Evolutionary conservation across 2,888 invertebrate genomes (phyloP).

Genomic region (Drosophila atroscutellata): DNA sequence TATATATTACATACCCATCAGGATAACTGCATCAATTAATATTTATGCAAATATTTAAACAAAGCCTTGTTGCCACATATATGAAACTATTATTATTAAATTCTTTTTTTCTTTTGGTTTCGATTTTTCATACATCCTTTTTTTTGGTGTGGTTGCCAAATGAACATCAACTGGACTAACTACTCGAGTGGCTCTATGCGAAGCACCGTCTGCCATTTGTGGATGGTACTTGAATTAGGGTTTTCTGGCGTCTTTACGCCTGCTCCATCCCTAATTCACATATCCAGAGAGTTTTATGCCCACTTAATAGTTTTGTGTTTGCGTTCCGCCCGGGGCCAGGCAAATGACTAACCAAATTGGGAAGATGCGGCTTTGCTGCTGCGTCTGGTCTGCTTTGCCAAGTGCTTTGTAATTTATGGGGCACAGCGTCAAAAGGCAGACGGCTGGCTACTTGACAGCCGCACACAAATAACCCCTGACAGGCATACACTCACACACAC

Average conservation of each 20-base stretch:
- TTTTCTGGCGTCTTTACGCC: constrained; percentile 21
- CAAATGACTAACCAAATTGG: constrained; percentile 79
- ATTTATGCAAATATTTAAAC: constrained; percentile 9
- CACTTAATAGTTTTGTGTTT: constrained; percentile 77
- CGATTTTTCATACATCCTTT: background rate
- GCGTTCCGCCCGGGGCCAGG: constrained; percentile 54
- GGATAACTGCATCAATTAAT: background rate
- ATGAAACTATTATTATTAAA: background rate
- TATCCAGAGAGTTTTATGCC: constrained; percentile 69
- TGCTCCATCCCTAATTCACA: constrained; percentile 30
- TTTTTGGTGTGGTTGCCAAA: constrained; percentile 14
- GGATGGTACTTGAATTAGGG: constrained; percentile 50
- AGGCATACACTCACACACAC: constrained; percentile 33
- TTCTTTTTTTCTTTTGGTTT: constrained; percentile 1
- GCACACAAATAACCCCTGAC: constrained; percentile 65
- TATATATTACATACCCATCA: background rate
- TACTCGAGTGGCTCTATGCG: constrained; percentile 13
- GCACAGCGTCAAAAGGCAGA: constrained; percentile 74
- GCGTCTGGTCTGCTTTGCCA: constrained; percentile 47
- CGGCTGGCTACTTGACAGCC: constrained; percentile 73
- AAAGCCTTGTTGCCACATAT: background rate
- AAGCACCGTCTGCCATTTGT: constrained; percentile 37
- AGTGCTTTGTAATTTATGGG: constrained; percentile 75
- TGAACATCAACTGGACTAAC: constrained; percentile 20
- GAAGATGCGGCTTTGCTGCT: constrained; percentile 58